phyloP scores from a whole-genome alignment of 2,797 vertebrate species.

The Sebastes steindachneri region DNA sequence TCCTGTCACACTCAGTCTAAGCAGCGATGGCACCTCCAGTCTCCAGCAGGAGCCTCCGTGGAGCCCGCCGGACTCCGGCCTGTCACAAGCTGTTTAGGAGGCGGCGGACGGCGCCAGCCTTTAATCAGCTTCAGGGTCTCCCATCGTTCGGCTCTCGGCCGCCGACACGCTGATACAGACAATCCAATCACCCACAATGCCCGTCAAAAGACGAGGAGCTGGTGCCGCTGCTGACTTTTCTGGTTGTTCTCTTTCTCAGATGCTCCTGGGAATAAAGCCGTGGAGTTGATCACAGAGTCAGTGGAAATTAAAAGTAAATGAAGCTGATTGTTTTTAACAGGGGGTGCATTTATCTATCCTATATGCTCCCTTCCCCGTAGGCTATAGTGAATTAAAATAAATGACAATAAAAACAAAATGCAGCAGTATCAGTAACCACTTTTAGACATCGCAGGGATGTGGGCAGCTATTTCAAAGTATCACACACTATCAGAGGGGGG shows the following conservation, averaged over 20 bases:
- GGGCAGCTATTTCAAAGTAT: too few species aligned
- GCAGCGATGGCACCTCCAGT: constrained; percentile 44
- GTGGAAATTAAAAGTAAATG: constrained; percentile 37
- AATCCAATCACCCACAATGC: constrained; percentile 72
- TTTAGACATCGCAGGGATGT: neutral
- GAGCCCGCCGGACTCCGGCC: constrained; percentile 55
- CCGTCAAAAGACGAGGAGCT: constrained; percentile 56
- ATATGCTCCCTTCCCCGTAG: neutral
- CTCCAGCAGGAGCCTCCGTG: constrained; percentile 36
- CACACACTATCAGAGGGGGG: too few species aligned
- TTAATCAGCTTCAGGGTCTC: constrained; percentile 76
- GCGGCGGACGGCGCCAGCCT: constrained; percentile 34
- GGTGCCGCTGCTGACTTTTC: constrained; percentile 24
- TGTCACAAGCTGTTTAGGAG: constrained; percentile 77
- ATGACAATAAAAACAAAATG: neutral
- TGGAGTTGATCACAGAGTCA: constrained; percentile 38
- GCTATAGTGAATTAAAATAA: neutral
- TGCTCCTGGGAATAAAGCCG: constrained; percentile 28
- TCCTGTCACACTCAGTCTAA: constrained; percentile 49
- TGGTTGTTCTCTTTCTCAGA: constrained; percentile 23
- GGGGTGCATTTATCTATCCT: neutral
- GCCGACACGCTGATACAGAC: constrained; percentile 71
- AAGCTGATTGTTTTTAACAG: constrained; percentile 18
- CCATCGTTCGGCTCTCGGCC: constrained; percentile 30
- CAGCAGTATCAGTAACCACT: neutral